These are phyloP conservation scores for Thumatha senex DNA, from an alignment of 2,888 invertebrate genomes.

Conservation along the genomic window DNA sequence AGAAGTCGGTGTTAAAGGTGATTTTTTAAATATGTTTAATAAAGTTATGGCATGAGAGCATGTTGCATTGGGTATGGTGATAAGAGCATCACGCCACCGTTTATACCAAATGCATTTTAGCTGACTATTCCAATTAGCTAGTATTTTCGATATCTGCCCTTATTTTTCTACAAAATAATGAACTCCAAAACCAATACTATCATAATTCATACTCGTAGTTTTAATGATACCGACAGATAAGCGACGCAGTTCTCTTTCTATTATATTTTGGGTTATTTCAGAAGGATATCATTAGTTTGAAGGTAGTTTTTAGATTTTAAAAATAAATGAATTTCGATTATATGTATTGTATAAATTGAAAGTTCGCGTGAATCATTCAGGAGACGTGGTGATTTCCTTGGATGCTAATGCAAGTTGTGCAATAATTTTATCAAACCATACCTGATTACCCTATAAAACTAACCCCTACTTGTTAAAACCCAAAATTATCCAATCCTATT, in stretches of 20 bases:
- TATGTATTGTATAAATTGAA: background rate
- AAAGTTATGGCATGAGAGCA: conserved; percentile 30
- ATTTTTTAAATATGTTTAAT: conserved; percentile 26
- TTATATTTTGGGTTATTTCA: conserved; percentile 6
- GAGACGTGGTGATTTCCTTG: background rate
- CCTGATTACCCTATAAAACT: too few relatives aligned
- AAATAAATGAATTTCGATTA: background rate
- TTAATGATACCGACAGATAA: background rate
- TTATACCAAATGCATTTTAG: conserved; percentile 11
- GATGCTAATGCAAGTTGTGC: conserved; percentile 1
- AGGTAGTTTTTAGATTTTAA: background rate
- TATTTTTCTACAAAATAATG: background rate
- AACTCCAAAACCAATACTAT: background rate
- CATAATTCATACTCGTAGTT: background rate
- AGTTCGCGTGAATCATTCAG: too few relatives aligned
- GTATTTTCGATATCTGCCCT: background rate
- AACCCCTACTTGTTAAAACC: background rate
- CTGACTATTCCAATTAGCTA: background rate
- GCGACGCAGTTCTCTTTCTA: conserved; percentile 21
- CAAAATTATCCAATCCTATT: background rate
- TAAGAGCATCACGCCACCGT: conserved; percentile 33
- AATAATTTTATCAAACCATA: conserved; percentile 1
- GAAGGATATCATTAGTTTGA: background rate
- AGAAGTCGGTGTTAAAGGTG: conserved; percentile 63
- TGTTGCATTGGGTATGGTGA: conserved; percentile 24